Conservation (phyloP, 2,888 invertebrate genomes). For the Emmelina monodactyla region DNA sequence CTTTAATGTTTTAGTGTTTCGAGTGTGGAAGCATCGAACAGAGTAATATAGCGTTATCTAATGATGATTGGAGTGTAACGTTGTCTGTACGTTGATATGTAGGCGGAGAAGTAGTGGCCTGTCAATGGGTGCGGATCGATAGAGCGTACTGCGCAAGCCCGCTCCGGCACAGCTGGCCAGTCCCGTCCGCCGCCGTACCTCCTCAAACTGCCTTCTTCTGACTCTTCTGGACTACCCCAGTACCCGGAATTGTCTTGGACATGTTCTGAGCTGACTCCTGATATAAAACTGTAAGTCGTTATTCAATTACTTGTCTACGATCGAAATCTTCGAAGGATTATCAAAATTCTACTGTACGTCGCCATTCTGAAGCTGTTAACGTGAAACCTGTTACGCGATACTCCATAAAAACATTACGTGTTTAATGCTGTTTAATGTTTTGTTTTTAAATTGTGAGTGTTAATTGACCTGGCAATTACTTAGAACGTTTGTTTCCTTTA, state of each 20-base stretch:
- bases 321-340: too few species aligned
- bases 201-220: constrained; percentile 34
- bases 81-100: constrained; percentile 39
- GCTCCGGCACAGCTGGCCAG: constrained; percentile 43
- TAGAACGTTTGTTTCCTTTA: too few species aligned
- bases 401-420: constrained; percentile 24
- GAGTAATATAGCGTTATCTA: constrained; percentile 53
- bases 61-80: constrained; percentile 54
- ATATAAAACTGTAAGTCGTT: constrained; percentile 47
- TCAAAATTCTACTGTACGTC: too few species aligned
- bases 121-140: constrained; percentile 60
- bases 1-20: too few species aligned
- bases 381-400: constrained; percentile 46
- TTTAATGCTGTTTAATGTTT: constrained; percentile 29
- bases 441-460: too few species aligned
- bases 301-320: background rate
- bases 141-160: constrained; percentile 53
- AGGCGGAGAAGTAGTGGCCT: constrained; percentile 46
- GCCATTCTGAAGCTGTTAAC: constrained; percentile 27
- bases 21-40: constrained; percentile 32
- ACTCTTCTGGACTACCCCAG: constrained; percentile 31
- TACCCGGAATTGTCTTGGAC: constrained; percentile 32
- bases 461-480: too few species aligned
- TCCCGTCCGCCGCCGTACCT: constrained; percentile 30
- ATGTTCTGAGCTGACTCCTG: constrained; percentile 39